Base-by-base conservation (phyloP, 92 coral and sea anemone genomes). In the Montipora capitata region DNA sequence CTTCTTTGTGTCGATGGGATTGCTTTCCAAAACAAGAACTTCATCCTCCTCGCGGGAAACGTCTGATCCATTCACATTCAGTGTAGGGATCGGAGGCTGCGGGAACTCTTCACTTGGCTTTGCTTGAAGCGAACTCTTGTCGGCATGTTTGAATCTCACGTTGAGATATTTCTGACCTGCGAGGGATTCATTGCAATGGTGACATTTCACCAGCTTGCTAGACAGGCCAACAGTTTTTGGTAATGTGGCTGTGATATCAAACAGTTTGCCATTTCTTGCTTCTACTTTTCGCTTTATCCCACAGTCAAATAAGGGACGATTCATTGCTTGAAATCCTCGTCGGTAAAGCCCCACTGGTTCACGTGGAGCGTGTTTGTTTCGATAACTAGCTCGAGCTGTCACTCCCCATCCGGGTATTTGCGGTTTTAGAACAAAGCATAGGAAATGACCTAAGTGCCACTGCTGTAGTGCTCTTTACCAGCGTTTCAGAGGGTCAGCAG, bases 81-180 rank as follows among this genome's bases (percentile, higher is more conserved):
- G 69, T 66, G 18, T 64, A 13, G 20, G 18, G 51, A 45, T 45
- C 9, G 51, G 51, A 45, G 51, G 51, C 51, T 45, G 51, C 51
- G 51, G 51, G 51, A 45, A 14, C 14, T 56, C 62, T 56, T 56
- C 62, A 10, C 62, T 10, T 56, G 67, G 67, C 74, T 40, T 11
- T 9, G 48, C 18, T 57, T 56, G 81, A 73, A 73, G 59, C 38
- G 39, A 44, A 51, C 38, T 73, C 78, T 17, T 56, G 20, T n/a
- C n/a, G 41, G 78, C 78, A 56, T 92, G 95, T 45, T 92, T 92
- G 74, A 88, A 88, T 40, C 79, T 78, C 86, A 92, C 87, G 16
- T 83, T 82, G 20, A 92, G 92, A 57, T 92, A 92, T 44, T 92
- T 77, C 59, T 88, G 3, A 4, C 68, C 90, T 3, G 85, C n/a